phyloP scores from a whole-genome alignment of 2,113 vertebrate genomes.

The Solenodon paradoxus region DNA sequence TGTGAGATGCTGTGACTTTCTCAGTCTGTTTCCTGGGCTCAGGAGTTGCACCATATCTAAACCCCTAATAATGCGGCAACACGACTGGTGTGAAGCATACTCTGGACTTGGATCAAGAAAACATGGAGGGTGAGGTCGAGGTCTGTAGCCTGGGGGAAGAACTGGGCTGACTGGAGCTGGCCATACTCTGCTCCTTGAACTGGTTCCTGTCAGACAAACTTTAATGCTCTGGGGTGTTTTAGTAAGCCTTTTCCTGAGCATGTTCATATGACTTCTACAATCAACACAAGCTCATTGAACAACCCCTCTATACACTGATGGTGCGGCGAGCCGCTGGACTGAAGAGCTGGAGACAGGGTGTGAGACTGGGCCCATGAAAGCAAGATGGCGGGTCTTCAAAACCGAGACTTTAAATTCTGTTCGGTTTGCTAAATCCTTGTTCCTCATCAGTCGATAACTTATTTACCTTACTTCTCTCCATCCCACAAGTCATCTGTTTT shows the following conservation, averaged over 20 bases:
- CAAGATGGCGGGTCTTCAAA: not conserved
- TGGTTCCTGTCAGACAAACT: not conserved
- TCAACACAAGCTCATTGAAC: not conserved
- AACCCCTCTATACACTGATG: not conserved
- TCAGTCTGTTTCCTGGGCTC: not conserved
- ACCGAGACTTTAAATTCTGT: not conserved
- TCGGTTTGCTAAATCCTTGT: not conserved
- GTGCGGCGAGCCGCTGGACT: not conserved
- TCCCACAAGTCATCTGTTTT: not conserved
- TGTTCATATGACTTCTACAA: not conserved
- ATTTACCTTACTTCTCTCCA: not conserved
- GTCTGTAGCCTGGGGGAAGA: not conserved
- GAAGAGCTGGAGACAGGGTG: not conserved
- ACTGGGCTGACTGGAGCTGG: rapidly evolving
- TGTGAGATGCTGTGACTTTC: not conserved
- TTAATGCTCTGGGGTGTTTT: not conserved
- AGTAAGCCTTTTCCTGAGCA: not conserved
- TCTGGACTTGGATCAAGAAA: no score
- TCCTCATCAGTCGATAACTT: not conserved
- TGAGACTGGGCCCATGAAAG: not conserved
- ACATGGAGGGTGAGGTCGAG: not conserved
- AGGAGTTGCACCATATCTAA: not conserved
- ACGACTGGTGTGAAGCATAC: not conserved
- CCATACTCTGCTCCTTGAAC: not conserved
- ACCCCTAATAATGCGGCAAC: not conserved